A percentile compares a stretch with the other conserved stretches of the same genome.
These are phyloP conservation scores for Calidris pygmaea DNA, from an alignment of 2,113 vertebrate genomes.

Conservation along the genomic window DNA sequence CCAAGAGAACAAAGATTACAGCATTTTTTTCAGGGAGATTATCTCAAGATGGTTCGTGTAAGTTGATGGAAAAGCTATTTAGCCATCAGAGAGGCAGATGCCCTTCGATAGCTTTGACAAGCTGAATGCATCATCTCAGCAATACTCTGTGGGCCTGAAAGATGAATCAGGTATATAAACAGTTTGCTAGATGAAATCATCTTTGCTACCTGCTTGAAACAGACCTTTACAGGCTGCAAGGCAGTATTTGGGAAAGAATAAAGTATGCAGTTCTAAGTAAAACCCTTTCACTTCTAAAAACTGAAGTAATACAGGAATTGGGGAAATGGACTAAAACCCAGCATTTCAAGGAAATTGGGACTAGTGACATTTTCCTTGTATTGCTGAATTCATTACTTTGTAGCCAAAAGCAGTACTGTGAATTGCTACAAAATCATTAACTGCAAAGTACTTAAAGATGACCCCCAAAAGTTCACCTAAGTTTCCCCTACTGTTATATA, in stretches of 20 bases:
- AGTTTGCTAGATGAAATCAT: not conserved
- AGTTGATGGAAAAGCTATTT: conserved; percentile 54
- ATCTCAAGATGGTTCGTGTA: conserved; percentile 26
- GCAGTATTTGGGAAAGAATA: not conserved
- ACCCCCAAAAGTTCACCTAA: not conserved
- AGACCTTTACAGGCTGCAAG: not conserved
- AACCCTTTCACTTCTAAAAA: not conserved
- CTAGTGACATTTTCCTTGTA: not conserved
- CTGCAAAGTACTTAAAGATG: not conserved
- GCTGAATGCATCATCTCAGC: conserved; percentile 28
- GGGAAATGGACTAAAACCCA: not conserved
- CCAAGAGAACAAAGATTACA: conserved; percentile 47
- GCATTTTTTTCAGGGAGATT: conserved; percentile 30
- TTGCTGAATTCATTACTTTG: not conserved
- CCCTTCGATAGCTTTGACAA: conserved; percentile 51
- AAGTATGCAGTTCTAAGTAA: not conserved
- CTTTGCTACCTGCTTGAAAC: not conserved
- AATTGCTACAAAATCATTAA: not conserved
- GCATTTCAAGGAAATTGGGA: not conserved
- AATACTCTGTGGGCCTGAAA: conserved; percentile 5
- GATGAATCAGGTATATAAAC: conserved; percentile 18
- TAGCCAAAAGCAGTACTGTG: not conserved
- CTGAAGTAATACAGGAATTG: not conserved
- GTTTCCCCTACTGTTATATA: not conserved
- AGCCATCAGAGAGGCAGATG: conserved; percentile 49